Evolutionary conservation across 2,888 invertebrate genomes (phyloP).

Genomic region (Antheraea assamensis): DNA sequence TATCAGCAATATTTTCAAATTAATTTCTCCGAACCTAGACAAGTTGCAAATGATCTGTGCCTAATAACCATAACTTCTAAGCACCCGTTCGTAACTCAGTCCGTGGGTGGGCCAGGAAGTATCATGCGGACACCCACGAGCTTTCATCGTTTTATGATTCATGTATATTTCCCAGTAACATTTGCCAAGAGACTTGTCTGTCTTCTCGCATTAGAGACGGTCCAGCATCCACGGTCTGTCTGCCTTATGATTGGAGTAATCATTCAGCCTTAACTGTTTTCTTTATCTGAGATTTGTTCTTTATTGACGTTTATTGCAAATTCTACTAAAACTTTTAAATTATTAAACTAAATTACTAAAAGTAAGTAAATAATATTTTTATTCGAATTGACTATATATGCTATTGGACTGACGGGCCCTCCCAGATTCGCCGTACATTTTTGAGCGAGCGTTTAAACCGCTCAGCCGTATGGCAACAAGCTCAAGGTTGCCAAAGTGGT

Average conservation of each 20-base stretch:
- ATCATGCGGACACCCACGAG: constrained; percentile 65
- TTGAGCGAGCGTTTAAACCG: too few relatives aligned
- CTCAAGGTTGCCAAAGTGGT: too few relatives aligned
- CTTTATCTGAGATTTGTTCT: constrained; percentile 4
- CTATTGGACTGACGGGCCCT: too few relatives aligned
- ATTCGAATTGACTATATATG: too few relatives aligned
- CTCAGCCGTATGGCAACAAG: too few relatives aligned
- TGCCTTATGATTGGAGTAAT: constrained; percentile 44
- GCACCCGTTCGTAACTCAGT: constrained; percentile 27
- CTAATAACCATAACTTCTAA: constrained; percentile 22
- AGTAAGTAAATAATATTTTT: too few relatives aligned
- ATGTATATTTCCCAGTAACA: constrained; percentile 51
- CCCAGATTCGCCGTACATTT: too few relatives aligned
- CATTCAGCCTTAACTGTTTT: background rate
- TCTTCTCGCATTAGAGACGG: constrained; percentile 52
- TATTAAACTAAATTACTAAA: background rate
- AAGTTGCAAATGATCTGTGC: background rate
- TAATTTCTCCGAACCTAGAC: background rate
- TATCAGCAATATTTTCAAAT: background rate
- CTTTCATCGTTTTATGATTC: constrained; percentile 74
- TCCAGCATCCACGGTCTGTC: constrained; percentile 42
- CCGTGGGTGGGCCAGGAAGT: constrained; percentile 77
- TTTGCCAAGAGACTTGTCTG: constrained; percentile 39
- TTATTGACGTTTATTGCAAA: background rate
- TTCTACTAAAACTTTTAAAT: background rate